Evolutionary conservation across 2,113 vertebrate species (phyloP).

Genomic region (Chloebia gouldiae): DNA sequence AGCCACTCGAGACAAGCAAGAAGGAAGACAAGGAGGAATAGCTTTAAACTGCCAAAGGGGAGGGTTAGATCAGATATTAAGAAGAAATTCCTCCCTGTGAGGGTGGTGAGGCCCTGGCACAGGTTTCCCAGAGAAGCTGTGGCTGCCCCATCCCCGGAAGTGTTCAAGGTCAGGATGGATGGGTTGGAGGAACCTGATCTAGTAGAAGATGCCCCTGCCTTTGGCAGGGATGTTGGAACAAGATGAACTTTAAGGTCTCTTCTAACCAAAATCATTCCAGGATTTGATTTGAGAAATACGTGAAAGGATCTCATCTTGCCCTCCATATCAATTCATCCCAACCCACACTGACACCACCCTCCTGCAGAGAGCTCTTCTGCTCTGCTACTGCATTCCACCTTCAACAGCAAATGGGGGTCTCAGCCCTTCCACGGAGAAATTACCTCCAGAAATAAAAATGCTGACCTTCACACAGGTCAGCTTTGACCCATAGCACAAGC

Average conservation of each 20-base stretch:
- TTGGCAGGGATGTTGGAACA: background rate
- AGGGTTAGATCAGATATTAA: background rate
- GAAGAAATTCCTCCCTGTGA: background rate
- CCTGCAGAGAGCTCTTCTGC: background rate
- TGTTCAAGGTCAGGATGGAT: background rate
- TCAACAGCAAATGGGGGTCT: background rate
- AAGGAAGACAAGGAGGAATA: background rate
- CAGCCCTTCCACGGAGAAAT: background rate
- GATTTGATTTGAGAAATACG: background rate
- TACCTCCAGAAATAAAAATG: background rate
- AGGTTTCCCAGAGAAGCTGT: background rate
- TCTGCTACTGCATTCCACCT: background rate
- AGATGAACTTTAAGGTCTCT: background rate
- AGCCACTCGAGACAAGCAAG: background rate
- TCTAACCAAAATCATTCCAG: background rate
- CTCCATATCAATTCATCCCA: background rate
- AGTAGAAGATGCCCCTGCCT: background rate
- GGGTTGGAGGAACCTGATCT: accelerated
- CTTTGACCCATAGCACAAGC: background rate
- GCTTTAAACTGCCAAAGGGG: background rate
- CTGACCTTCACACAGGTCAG: background rate
- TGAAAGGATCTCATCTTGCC: background rate
- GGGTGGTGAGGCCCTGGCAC: background rate
- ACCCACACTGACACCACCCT: background rate
- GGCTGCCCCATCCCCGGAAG: background rate